Base-by-base conservation (phyloP, 2,888 invertebrate species). In the Bellardia bayeri region DNA sequence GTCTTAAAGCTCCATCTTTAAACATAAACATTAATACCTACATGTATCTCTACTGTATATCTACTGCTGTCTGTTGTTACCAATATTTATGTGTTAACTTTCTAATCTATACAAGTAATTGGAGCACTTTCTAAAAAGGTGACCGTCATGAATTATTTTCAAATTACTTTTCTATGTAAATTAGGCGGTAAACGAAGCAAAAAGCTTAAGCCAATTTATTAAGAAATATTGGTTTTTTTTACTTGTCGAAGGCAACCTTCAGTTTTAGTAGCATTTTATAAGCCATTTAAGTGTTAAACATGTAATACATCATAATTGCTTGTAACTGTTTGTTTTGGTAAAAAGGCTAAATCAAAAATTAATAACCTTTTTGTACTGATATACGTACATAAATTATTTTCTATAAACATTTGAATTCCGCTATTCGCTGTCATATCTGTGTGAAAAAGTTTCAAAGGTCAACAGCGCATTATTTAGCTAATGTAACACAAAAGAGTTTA, bases 91-190 rank as follows among this genome's bases (percentile, higher is more conserved):
- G 85, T 58, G 54, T 76, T 63, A 71, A 81, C 68, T 85, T 85
- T 81, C 64, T 85, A 85, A 85, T 75, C 80, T 63, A 13, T 16
- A 49, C 13, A 74, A 81, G 75, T 81, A 81, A 71, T 76, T 76
- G 74, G 56, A 76, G 42, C 33, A 54, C 14, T 49, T 45, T 9
- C 23, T 6, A 14, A 40, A 30, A 30, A 54, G 1, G 13, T 16
- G 63, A 30, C 42, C 13, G 11, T 56, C 72, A 58, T 79, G 37
- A 14, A 13, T 61, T 74, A 23, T 68, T 51, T 69, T 33, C 3
- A 81, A 85, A 85, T 71, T 54, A 64, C 45, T 23, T 75, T 75
- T 85, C 64, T 81, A 85, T 85, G 81, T 40, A 81, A 85, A 85
- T 85, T 81, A 45, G 72, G 51, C 40, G 9, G 14, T 14, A 45